A percentile compares a stretch with the other conserved stretches of the same genome.
These are phyloP conservation scores for Delphinapterus leucas DNA, from an alignment of 2,113 vertebrate species.

Conservation along the genomic window DNA sequence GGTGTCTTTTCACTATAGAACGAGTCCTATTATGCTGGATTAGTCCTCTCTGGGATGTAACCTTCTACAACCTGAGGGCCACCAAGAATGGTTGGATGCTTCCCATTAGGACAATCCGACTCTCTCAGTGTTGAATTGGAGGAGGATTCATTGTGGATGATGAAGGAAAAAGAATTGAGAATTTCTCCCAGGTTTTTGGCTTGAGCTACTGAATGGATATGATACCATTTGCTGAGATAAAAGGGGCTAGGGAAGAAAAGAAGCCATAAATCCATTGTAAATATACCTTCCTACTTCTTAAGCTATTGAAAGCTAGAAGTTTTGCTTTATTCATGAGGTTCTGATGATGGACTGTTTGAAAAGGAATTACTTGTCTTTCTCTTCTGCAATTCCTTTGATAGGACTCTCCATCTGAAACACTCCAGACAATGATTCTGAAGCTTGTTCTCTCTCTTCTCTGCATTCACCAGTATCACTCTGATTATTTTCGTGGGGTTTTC, in stretches of 20 bases:
- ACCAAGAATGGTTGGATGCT: neutral
- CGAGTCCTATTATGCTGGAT: neutral
- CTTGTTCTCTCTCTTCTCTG: neutral
- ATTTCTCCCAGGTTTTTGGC: neutral
- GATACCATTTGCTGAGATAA: conserved; percentile 13
- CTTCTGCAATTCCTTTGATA: neutral
- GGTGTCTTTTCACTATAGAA: neutral
- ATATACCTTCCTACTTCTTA: neutral
- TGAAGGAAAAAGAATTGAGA: neutral
- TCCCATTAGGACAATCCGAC: neutral
- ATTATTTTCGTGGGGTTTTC: neutral
- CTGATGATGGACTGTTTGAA: neutral
- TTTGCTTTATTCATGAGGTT: neutral
- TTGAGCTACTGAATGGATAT: neutral
- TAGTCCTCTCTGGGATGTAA: neutral
- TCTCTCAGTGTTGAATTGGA: neutral
- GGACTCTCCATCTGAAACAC: neutral
- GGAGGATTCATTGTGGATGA: neutral
- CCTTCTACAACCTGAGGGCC: neutral
- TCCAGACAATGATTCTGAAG: neutral
- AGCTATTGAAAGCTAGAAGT: neutral
- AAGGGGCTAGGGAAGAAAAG: neutral
- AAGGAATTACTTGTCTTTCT: neutral
- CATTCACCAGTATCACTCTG: neutral
- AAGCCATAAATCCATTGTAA: neutral